Evolutionary conservation across 2,113 vertebrate species (phyloP).

Genomic region (Prionailurus viverrinus): DNA sequence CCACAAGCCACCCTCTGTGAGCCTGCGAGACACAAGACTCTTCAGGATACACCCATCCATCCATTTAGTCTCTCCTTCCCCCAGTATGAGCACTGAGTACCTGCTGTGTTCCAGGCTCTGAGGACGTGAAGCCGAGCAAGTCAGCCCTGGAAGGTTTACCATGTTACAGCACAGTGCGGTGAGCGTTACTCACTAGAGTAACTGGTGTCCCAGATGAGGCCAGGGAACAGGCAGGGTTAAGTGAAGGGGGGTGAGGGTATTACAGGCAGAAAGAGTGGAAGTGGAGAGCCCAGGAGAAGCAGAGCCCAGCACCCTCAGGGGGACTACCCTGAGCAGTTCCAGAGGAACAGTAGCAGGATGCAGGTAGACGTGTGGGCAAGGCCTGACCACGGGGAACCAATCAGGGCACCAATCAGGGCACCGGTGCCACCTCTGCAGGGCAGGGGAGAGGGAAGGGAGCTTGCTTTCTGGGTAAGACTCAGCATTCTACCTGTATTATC

Average conservation of each 20-base stretch:
- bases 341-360: background rate
- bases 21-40: background rate
- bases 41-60: background rate
- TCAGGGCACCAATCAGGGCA: background rate
- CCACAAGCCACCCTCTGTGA: background rate
- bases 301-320: background rate
- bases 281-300: background rate
- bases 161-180: accelerated
- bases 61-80: background rate
- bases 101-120: background rate
- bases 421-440: accelerated
- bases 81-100: too few relatives aligned
- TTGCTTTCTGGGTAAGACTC: background rate
- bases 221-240: background rate
- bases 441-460: accelerated
- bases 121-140: background rate
- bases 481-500: background rate
- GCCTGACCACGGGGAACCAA: background rate
- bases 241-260: background rate
- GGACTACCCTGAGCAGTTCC: background rate
- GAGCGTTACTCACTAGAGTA: background rate
- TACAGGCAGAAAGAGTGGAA: background rate
- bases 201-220: background rate
- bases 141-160: background rate
- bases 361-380: background rate